A percentile compares a stretch with the other conserved stretches of the same genome.
These are phyloP conservation scores for Diarsia dahlii DNA, from an alignment of 2,888 invertebrate genomes.

Conservation along the genomic window DNA sequence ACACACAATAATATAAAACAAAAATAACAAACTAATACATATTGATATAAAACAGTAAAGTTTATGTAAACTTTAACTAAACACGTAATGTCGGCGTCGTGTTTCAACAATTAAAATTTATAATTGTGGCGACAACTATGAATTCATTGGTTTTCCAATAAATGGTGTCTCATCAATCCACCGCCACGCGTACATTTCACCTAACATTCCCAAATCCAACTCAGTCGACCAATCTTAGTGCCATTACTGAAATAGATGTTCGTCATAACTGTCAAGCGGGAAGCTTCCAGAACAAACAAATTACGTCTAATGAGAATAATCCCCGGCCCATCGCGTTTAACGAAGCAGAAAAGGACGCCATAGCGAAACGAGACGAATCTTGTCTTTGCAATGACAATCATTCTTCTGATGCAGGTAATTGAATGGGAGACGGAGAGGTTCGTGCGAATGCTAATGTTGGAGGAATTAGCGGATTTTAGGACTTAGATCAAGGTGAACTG, in stretches of 20 bases:
- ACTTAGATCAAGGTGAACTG: conserved; percentile 35
- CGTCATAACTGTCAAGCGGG: conserved; percentile 67
- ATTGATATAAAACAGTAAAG: no score
- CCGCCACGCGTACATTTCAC: conserved; percentile 21
- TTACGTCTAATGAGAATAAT: conserved; percentile 76
- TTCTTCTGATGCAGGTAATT: conserved; percentile 70
- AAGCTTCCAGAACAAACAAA: conserved; percentile 71
- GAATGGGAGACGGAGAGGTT: conserved; percentile 55
- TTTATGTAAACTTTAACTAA: no score
- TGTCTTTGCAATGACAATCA: conserved; percentile 69
- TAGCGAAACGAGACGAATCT: conserved; percentile 69
- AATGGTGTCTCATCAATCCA: conserved; percentile 9
- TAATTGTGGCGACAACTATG: not conserved
- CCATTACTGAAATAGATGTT: conserved; percentile 60
- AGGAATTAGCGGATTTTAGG: conserved; percentile 32
- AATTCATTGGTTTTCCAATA: not conserved
- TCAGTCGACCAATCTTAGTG: conserved; percentile 42
- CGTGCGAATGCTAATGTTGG: conserved; percentile 41
- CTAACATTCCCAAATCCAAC: conserved; percentile 31
- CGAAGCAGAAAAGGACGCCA: conserved; percentile 73
- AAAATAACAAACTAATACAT: no score
- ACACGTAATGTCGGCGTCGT: no score
- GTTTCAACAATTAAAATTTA: no score
- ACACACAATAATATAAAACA: no score
- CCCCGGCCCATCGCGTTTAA: conserved; percentile 71